These are phyloP conservation scores for Urocynchramus pylzowi DNA, from an alignment of 2,113 vertebrate genomes.

Conservation along the genomic window DNA sequence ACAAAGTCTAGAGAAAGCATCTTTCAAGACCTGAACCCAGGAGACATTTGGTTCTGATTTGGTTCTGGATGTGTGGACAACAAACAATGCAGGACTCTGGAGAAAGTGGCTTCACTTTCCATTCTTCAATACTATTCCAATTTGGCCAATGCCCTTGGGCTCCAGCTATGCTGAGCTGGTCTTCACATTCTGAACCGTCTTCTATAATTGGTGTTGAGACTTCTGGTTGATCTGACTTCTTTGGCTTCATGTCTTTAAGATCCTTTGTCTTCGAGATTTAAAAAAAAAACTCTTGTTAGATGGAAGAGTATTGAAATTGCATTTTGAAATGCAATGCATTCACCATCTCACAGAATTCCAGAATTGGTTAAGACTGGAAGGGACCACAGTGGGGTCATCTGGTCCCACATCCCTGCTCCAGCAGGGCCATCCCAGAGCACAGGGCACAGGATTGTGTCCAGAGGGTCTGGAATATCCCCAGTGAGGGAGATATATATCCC, in stretches of 20 bases:
- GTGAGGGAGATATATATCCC: not conserved
- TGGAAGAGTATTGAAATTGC: not conserved
- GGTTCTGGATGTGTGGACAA: not conserved
- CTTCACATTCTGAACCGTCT: not conserved
- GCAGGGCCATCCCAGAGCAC: not conserved
- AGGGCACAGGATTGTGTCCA: not conserved
- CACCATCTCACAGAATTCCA: not conserved
- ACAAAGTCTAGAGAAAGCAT: not conserved
- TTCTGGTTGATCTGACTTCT: not conserved
- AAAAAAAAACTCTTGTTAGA: not conserved
- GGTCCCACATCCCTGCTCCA: not conserved
- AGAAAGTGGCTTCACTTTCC: not conserved
- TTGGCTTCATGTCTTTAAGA: not conserved
- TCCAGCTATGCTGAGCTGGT: not conserved
- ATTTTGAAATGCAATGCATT: not conserved
- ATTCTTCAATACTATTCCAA: not conserved
- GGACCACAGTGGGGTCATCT: accelerated
- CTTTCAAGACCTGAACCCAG: not conserved
- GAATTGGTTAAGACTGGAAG: accelerated
- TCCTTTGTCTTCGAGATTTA: not conserved
- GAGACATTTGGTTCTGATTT: not conserved
- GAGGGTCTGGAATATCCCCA: not conserved
- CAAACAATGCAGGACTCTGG: not conserved
- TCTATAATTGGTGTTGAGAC: not conserved
- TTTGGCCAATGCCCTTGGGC: not conserved